These are phyloP conservation scores for Drymodes brunneopygia DNA, from an alignment of 2,113 vertebrate genomes.

Conservation along the genomic window DNA sequence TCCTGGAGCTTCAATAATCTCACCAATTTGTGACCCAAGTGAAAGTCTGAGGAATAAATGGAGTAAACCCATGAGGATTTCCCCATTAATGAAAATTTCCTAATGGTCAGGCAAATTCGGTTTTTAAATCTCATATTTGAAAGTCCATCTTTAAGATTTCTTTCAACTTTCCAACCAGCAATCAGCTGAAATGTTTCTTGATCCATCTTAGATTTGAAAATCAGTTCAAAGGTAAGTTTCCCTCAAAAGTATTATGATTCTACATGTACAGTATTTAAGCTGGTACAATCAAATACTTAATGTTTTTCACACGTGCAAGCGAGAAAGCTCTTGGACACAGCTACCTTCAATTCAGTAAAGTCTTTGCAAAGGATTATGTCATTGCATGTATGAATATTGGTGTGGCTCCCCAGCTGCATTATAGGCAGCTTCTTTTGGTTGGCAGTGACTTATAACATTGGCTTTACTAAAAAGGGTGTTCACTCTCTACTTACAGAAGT, in stretches of 20 bases:
- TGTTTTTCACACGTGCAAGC: not conserved
- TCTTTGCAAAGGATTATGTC: not conserved
- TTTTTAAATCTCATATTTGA: not conserved
- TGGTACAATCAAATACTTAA: not conserved
- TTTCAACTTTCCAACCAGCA: not conserved
- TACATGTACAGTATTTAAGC: not conserved
- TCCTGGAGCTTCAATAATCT: not conserved
- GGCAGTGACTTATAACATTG: not conserved
- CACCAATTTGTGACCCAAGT: not conserved
- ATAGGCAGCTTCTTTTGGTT: not conserved
- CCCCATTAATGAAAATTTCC: not conserved
- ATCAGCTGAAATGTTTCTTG: not conserved
- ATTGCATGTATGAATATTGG: rapidly evolving
- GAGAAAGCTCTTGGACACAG: not conserved
- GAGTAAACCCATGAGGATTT: not conserved
- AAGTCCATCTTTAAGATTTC: not conserved
- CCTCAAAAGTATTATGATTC: not conserved
- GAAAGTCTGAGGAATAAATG: not conserved
- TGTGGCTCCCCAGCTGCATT: not conserved
- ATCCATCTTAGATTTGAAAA: not conserved
- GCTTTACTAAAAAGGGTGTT: not conserved
- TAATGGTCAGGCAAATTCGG: not conserved
- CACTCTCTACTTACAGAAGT: not conserved
- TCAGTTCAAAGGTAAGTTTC: not conserved
- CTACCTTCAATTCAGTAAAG: not conserved